Percentiles rank a stretch among this genome's conserved stretches.
Conservation (phyloP, 1,140 invertebrate species). For the Drosophila littoralis region DNA sequence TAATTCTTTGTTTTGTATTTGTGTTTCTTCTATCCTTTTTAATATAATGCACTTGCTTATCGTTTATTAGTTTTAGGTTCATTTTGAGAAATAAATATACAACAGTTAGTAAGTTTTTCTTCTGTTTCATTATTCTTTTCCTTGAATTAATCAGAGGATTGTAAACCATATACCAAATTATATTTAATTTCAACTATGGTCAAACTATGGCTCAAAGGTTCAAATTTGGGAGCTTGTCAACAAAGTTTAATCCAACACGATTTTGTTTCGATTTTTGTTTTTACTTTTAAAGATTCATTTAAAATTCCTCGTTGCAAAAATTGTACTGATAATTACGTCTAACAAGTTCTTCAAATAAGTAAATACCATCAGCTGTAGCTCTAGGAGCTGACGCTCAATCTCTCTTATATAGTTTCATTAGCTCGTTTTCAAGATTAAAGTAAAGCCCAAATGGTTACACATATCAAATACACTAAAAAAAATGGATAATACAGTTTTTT, state of each 20-base stretch:
- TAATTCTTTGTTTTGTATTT: slow-evolving; percentile 32
- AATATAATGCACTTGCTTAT: slow-evolving; percentile 80
- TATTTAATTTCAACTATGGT: slow-evolving; percentile 11
- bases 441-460: slow-evolving; percentile 11
- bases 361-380: slow-evolving; percentile 24
- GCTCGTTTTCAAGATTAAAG: slow-evolving; percentile 4
- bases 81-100: slow-evolving; percentile 65
- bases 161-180: slow-evolving; percentile 21
- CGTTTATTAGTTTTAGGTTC: slow-evolving; percentile 51
- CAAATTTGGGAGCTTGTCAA: slow-evolving; percentile 10
- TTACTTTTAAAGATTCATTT: slow-evolving; percentile 36
- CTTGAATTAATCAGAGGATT: slow-evolving; percentile 30
- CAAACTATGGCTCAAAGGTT: slow-evolving; percentile 14
- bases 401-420: slow-evolving; percentile 4
- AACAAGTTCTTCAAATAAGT: slow-evolving; percentile 57
- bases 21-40: slow-evolving; percentile 33
- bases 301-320: slow-evolving; percentile 79
- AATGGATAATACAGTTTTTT: background rate
- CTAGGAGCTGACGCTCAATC: slow-evolving; percentile 12
- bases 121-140: slow-evolving; percentile 2
- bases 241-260: slow-evolving; percentile 24
- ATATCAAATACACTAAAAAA: slow-evolving; percentile 1
- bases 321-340: slow-evolving; percentile 70
- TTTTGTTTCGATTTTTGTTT: background rate
- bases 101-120: slow-evolving; percentile 46